Evolutionary conservation across 1,140 invertebrate genomes (phyloP).

Genomic region (Euura lappo): DNA sequence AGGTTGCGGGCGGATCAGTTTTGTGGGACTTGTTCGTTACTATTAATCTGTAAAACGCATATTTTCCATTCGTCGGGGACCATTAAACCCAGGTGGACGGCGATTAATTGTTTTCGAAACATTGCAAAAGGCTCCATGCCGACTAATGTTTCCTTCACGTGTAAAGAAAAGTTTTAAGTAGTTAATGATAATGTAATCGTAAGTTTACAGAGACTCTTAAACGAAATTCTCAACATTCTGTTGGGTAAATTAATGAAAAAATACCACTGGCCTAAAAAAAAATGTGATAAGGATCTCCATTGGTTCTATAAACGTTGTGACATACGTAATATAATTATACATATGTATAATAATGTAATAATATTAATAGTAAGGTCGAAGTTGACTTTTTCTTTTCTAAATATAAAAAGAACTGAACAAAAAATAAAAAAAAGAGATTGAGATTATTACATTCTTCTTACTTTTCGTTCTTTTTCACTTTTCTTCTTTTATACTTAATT

Average conservation of each 20-base stretch:
- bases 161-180: conserved; percentile 27
- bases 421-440: too few relatives aligned
- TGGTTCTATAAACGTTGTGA: too few relatives aligned
- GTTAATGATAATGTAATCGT: conserved; percentile 11
- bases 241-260: conserved; percentile 9
- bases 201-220: conserved; percentile 7
- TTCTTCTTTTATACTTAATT: conserved; percentile 23
- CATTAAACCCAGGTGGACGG: background rate
- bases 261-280: conserved; percentile 34
- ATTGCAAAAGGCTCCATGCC: conserved; percentile 18
- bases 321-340: conserved; percentile 8
- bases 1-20: background rate
- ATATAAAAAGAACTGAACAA: conserved; percentile 8
- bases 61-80: background rate
- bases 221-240: background rate
- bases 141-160: conserved; percentile 20
- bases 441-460: too few relatives aligned
- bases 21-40: background rate
- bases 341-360: conserved; percentile 9
- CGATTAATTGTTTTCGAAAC: conserved; percentile 18
- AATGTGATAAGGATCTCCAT: background rate
- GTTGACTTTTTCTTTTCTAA: background rate
- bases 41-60: background rate
- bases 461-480: too few relatives aligned
- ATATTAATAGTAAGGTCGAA: conserved; percentile 30